Evolutionary conservation across 2,888 invertebrate genomes (phyloP).

Genomic region (Cyrtodaria siliqua): DNA sequence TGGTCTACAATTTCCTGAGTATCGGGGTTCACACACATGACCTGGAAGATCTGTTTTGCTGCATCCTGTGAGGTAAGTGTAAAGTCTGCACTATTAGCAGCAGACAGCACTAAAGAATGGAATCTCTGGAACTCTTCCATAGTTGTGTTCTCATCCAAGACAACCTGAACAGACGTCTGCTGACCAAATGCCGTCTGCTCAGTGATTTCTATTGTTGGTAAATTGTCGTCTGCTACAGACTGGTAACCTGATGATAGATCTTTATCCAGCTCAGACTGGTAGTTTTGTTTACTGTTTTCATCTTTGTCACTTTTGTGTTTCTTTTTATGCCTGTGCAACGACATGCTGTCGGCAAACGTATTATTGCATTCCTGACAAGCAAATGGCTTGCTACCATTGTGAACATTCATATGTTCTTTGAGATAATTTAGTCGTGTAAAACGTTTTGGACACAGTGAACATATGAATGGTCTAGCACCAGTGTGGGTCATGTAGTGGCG

Average conservation of each 20-base stretch:
- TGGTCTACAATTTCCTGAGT: conserved; percentile 61
- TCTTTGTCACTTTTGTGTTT: conserved; percentile 65
- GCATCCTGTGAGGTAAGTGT: conserved; percentile 11
- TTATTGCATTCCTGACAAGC: conserved; percentile 83
- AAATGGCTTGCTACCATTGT: conserved; percentile 85
- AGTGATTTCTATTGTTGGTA: conserved; percentile 22
- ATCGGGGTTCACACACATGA: conserved; percentile 57
- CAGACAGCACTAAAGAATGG: conserved; percentile 33
- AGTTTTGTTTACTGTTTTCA: conserved; percentile 10
- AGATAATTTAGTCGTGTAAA: conserved; percentile 86
- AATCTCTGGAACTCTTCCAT: conserved; percentile 46
- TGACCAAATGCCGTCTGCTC: conserved; percentile 33
- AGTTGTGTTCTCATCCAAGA: conserved; percentile 39
- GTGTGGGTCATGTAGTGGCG: conserved; percentile 85
- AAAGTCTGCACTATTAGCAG: conserved; percentile 14
- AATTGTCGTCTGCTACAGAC: not conserved
- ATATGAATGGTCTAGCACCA: conserved; percentile 84
- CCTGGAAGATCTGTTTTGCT: conserved; percentile 45
- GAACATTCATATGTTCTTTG: conserved; percentile 85
- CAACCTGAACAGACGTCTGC: conserved; percentile 36
- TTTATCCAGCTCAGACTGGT: conserved; percentile 36
- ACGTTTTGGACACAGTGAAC: conserved; percentile 84
- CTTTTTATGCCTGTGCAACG: conserved; percentile 80
- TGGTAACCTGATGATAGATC: conserved; percentile 13
- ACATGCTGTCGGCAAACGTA: conserved; percentile 81